Evolutionary conservation across 2,113 vertebrate genomes (phyloP).

Genomic region (Rhabdomys dilectus): DNA sequence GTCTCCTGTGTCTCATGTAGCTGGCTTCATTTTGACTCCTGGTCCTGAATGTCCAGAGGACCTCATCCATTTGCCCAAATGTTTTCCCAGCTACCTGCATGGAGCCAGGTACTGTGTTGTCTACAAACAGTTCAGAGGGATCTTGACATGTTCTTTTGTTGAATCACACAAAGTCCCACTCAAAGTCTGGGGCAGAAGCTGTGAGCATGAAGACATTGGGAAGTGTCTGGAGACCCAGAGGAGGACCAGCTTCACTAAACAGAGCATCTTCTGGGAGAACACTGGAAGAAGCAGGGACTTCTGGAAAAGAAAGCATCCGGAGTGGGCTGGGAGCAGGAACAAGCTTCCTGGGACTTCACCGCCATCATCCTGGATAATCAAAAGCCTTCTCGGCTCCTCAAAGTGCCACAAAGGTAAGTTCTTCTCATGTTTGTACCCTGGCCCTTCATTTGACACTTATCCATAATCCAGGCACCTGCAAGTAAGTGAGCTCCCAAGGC

Average conservation of each 20-base stretch:
- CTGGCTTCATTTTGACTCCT: background rate
- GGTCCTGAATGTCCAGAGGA: background rate
- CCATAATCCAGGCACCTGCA: background rate
- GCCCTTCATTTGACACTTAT: background rate
- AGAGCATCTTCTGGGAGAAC: no score
- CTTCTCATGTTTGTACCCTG: accelerated
- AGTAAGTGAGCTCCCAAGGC: no score
- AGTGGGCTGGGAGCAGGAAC: background rate
- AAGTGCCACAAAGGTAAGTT: background rate
- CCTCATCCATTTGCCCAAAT: background rate
- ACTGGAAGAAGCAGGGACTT: background rate
- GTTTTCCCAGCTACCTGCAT: background rate
- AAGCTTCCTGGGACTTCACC: background rate
- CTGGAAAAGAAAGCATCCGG: background rate
- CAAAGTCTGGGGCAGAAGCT: background rate
- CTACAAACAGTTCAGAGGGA: background rate
- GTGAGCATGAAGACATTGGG: accelerated
- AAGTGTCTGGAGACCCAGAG: no score
- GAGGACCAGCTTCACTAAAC: background rate
- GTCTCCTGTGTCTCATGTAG: background rate
- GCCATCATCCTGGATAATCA: background rate
- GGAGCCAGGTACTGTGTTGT: background rate
- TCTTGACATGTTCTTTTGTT: no score
- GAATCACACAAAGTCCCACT: background rate
- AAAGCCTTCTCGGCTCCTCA: background rate